Evolutionary conservation across 35 echinoderm and acorn worm genomes (phyloP).

Genomic region (Stichopus chloronotus): DNA sequence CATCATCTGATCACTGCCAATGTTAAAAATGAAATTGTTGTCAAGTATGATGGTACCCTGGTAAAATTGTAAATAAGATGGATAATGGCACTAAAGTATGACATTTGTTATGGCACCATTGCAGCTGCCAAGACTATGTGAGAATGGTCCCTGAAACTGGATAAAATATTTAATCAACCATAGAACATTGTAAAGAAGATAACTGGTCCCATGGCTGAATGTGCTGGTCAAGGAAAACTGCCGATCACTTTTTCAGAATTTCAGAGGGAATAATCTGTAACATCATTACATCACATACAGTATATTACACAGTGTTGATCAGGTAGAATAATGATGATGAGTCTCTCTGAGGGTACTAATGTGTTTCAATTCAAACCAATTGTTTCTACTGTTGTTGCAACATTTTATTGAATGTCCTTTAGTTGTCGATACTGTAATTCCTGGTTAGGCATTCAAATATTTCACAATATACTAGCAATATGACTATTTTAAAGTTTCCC

Average conservation of each 20-base stretch:
- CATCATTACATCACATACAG: neutral
- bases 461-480: neutral
- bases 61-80: neutral
- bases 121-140: neutral
- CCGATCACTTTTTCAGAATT: neutral
- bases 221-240: neutral
- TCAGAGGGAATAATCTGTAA: neutral
- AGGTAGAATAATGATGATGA: neutral
- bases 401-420: neutral
- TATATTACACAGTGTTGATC: neutral
- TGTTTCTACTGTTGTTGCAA: neutral
- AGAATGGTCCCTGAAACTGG: conserved; percentile 5
- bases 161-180: conserved; percentile 4
- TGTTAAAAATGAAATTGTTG: neutral
- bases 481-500: neutral
- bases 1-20: too few relatives aligned
- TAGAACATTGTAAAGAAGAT: neutral
- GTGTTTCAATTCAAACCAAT: neutral
- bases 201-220: neutral
- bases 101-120: neutral
- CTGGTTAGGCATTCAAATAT: neutral
- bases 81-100: conserved; percentile 7
- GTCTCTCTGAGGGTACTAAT: neutral
- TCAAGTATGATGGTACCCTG: neutral
- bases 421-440: neutral